phyloP scores from a whole-genome alignment of 1,140 invertebrate genomes.

The Schlechtendalia chinensis region DNA sequence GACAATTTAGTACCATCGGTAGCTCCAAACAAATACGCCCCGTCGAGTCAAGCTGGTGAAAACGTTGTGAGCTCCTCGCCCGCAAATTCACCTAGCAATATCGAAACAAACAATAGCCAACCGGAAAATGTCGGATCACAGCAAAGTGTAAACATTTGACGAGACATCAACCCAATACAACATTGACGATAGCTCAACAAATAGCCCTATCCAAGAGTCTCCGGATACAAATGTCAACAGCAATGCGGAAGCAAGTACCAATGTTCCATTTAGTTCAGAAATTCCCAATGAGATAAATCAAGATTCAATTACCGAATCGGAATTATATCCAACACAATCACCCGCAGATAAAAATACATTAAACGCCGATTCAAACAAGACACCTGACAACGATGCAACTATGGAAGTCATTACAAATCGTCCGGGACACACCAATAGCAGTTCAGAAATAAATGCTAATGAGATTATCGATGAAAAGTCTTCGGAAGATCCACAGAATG shows the following conservation, averaged over 20 bases:
- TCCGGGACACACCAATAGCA: not conserved
- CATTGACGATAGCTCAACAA: not conserved
- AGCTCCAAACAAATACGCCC: not conserved
- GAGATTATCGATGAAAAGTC: not conserved
- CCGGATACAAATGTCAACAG: not conserved
- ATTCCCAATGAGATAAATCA: not conserved
- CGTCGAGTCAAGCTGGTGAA: not conserved
- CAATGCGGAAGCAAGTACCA: not conserved
- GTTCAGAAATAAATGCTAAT: not conserved
- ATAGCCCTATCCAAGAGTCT: not conserved
- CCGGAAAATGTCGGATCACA: not conserved
- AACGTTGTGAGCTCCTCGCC: not conserved
- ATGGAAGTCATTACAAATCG: not conserved
- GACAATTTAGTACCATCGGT: not conserved
- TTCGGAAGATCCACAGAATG: not conserved
- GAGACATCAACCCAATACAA: slow-evolving; percentile 1
- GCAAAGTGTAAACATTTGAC: not conserved
- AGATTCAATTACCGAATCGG: not conserved
- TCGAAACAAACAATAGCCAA: not conserved
- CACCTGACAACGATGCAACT: not conserved
- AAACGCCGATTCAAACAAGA: not conserved
- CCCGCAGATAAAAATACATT: not conserved
- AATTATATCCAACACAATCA: not conserved
- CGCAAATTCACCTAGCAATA: not conserved
- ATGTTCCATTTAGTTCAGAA: not conserved